Percentiles rank a stretch among this genome's conserved stretches.
Evolutionary conservation across 2,797 vertebrate genomes (phyloP).

Genomic region (Chaunax sp.): DNA sequence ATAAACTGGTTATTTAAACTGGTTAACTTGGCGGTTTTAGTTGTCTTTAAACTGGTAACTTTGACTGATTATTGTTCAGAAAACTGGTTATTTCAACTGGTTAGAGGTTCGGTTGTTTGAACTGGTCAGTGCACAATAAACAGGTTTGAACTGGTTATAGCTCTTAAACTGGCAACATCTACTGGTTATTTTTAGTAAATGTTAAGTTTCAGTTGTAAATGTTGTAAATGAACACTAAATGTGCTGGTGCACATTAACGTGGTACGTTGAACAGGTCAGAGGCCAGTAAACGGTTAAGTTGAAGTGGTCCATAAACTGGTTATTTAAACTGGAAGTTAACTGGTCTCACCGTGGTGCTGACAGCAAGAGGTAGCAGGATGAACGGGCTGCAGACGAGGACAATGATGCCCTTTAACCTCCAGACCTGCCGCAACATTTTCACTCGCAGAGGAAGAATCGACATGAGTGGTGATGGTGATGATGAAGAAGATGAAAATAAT

Average conservation of each 20-base stretch:
- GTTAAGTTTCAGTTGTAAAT: too few relatives aligned
- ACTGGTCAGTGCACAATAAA: background rate
- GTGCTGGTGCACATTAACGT: too few relatives aligned
- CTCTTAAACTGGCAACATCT: too few relatives aligned
- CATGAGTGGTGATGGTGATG: constrained; percentile 23
- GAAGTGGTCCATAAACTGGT: background rate
- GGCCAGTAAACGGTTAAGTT: background rate
- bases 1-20: too few relatives aligned
- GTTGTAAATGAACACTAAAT: too few relatives aligned
- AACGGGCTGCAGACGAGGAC: constrained; percentile 85
- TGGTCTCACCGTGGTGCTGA: constrained; percentile 83
- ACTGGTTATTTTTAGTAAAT: background rate
- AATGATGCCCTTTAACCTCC: constrained; percentile 76
- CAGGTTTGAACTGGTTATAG: background rate
- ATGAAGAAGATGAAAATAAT: background rate
- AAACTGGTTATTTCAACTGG: background rate
- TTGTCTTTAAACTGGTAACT: too few relatives aligned
- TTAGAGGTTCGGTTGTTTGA: background rate
- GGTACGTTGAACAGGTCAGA: background rate
- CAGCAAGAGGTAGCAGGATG: constrained; percentile 85
- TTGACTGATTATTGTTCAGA: background rate
- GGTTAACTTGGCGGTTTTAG: too few relatives aligned
- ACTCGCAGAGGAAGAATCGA: constrained; percentile 58
- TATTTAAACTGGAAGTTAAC: background rate
- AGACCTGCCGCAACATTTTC: constrained; percentile 61